These are phyloP conservation scores for Oreotrochilus melanogaster DNA, from an alignment of 2,113 vertebrate species.

Conservation along the genomic window DNA sequence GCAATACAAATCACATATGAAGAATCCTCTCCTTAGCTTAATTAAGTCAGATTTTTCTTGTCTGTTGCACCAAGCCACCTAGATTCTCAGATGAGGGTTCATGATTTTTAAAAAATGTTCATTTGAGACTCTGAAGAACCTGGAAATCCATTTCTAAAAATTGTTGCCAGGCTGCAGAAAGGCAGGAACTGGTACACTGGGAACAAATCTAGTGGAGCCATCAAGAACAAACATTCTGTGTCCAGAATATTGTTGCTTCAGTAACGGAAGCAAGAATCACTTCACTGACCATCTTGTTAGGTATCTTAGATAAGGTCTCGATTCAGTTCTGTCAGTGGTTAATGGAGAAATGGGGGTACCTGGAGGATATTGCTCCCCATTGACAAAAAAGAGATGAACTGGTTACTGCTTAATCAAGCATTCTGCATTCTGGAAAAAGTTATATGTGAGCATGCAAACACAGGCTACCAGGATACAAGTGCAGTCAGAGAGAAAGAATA, in stretches of 20 bases:
- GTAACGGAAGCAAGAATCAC: not conserved
- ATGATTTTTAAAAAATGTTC: not conserved
- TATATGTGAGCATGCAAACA: not conserved
- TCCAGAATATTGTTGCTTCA: not conserved
- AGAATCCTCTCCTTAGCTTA: not conserved
- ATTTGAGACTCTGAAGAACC: not conserved
- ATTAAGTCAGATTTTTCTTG: not conserved
- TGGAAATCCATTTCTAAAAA: not conserved
- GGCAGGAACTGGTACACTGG: not conserved
- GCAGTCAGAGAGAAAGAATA: not conserved
- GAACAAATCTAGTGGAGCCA: not conserved
- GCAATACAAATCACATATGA: not conserved
- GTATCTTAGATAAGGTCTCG: not conserved
- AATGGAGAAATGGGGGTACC: not conserved
- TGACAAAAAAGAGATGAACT: not conserved
- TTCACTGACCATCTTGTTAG: rapidly evolving
- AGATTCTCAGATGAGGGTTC: not conserved
- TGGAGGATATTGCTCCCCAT: not conserved
- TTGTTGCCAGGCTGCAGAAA: not conserved
- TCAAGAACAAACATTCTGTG: not conserved
- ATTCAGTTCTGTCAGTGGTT: not conserved
- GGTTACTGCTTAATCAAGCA: not conserved
- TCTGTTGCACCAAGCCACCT: not conserved
- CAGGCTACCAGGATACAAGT: not conserved
- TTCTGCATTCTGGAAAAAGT: not conserved